Conservation (phyloP, 2,888 invertebrate genomes). For the Phalera bucephala region DNA sequence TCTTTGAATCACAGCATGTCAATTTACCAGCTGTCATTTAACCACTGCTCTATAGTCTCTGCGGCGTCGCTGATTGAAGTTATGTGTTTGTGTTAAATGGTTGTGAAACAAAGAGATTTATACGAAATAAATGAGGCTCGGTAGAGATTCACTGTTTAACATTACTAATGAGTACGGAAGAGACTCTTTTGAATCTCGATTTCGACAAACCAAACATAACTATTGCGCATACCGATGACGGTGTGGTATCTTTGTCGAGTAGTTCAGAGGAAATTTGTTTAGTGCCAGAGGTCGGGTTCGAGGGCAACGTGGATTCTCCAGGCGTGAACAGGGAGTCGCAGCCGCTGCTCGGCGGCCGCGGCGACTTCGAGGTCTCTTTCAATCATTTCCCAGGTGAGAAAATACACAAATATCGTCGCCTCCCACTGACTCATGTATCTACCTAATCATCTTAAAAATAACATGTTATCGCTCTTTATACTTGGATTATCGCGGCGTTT, state of each 20-base stretch:
- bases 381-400: conserved; percentile 93
- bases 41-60: conserved; percentile 55
- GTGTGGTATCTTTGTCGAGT: conserved; percentile 83
- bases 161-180: conserved; percentile 84
- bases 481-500: conserved; percentile 11
- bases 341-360: conserved; percentile 94
- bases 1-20: conserved; percentile 18
- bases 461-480: conserved; percentile 29
- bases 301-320: conserved; percentile 92
- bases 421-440: conserved; percentile 38
- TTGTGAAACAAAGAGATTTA: conserved; percentile 79
- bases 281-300: conserved; percentile 93
- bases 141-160: conserved; percentile 67
- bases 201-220: conserved; percentile 80
- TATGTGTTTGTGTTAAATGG: conserved; percentile 78
- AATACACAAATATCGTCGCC: conserved; percentile 22
- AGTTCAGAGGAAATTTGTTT: conserved; percentile 88
- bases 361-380: conserved; percentile 88
- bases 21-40: conserved; percentile 42
- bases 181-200: conserved; percentile 85
- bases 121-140: conserved; percentile 80
- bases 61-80: conserved; percentile 51
- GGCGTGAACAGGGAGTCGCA: conserved; percentile 95
- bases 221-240: conserved; percentile 79
- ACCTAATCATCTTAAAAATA: conserved; percentile 29